Conservation (phyloP, 2,797 vertebrate genomes). For the Thalassophryne amazonica region DNA sequence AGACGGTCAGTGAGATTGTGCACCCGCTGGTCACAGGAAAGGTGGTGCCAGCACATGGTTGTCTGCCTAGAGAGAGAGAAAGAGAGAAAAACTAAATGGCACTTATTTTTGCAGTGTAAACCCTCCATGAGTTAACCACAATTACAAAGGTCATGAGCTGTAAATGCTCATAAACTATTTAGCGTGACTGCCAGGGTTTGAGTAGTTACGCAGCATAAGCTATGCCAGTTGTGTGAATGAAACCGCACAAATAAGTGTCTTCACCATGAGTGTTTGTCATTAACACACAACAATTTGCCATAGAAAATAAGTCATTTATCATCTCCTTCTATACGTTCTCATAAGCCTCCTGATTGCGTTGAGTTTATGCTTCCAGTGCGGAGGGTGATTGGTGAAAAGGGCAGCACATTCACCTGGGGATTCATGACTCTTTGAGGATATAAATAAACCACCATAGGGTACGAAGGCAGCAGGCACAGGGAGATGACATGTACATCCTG, state of each 20-base stretch:
- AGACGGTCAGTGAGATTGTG: constrained; percentile 62
- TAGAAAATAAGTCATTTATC: constrained; percentile 30
- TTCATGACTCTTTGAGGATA: constrained; percentile 68
- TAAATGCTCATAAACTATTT: constrained; percentile 59
- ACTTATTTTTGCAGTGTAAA: constrained; percentile 46
- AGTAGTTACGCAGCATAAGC: constrained; percentile 11
- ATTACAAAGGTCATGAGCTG: constrained; percentile 57
- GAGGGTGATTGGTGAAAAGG: constrained; percentile 74
- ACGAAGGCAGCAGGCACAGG: constrained; percentile 44
- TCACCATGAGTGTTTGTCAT: constrained; percentile 20
- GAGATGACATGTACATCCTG: constrained; percentile 53
- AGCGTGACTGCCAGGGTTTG: constrained; percentile 27
- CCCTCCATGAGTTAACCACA: constrained; percentile 46
- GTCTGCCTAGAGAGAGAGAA: constrained; percentile 44
- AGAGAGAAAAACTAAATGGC: constrained; percentile 29
- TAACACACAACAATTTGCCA: constrained; percentile 25
- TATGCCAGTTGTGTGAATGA: constrained; percentile 15
- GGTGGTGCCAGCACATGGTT: constrained; percentile 50
- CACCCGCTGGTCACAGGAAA: constrained; percentile 67
- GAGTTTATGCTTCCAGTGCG: constrained; percentile 32
- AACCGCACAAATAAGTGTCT: constrained; percentile 7
- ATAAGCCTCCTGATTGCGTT: constrained; percentile 9
- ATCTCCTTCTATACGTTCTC: constrained; percentile 24
- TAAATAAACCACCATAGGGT: constrained; percentile 66
- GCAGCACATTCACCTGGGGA: constrained; percentile 69